Conservation (phyloP, 2,113 vertebrate genomes). For the Catharus fuscescens region DNA sequence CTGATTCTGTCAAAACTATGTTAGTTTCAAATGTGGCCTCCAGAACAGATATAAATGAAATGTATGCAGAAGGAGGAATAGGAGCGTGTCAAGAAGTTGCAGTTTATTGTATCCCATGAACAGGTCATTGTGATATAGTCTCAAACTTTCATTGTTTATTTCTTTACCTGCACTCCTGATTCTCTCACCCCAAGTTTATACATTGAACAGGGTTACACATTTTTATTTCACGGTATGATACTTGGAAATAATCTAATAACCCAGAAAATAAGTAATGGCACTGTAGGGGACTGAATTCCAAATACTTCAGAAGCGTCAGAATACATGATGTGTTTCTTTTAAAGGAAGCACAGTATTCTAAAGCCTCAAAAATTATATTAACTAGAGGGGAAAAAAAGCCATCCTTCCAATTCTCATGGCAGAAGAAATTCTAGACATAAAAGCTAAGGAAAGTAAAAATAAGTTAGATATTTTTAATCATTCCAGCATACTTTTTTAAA, state of each 20-base stretch:
- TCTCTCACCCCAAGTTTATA: background rate
- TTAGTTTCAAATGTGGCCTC: background rate
- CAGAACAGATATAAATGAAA: background rate
- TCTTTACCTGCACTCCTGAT: background rate
- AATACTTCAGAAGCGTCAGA: background rate
- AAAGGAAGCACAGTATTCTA: background rate
- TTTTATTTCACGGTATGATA: background rate
- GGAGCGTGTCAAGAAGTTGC: background rate
- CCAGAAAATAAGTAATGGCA: background rate
- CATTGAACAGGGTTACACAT: background rate
- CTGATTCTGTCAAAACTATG: background rate
- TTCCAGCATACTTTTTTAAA: background rate
- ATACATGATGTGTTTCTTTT: background rate
- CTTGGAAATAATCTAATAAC: background rate
- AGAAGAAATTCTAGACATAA: background rate
- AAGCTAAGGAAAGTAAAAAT: background rate
- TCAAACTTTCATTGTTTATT: background rate
- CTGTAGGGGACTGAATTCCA: background rate
- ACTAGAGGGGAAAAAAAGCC: fast-evolving
- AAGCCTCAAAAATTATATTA: background rate
- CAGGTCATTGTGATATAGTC: fast-evolving
- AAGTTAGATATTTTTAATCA: background rate
- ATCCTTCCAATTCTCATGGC: background rate
- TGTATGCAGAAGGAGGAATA: background rate
- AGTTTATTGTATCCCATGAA: background rate